phyloP scores from a whole-genome alignment of 2,888 invertebrate species.

The Pollenia amentaria region DNA sequence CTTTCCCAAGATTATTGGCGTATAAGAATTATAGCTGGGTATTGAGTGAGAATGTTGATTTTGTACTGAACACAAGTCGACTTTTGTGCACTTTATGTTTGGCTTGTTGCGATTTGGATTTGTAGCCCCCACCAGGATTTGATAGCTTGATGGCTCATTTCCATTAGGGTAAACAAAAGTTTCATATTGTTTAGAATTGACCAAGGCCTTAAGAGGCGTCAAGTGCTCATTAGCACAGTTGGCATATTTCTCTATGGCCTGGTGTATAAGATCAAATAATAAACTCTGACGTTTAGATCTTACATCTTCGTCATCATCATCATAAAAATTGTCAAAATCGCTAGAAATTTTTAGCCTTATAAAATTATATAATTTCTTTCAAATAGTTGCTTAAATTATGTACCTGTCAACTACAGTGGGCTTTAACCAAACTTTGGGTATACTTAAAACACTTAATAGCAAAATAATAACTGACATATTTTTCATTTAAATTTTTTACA shows the following conservation, averaged over 20 bases:
- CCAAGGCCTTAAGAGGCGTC: not conserved
- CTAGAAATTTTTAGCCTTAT: constrained; percentile 8
- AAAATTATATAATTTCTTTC: not conserved
- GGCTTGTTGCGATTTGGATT: not conserved
- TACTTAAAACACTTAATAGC: constrained; percentile 46
- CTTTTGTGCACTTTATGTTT: constrained; percentile 2
- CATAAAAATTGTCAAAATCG: not conserved
- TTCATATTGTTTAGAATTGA: constrained; percentile 34
- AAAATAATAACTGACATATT: constrained; percentile 54
- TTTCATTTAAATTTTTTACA: not conserved
- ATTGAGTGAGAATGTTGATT: not conserved
- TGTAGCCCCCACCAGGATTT: not conserved
- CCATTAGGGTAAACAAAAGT: constrained; percentile 24
- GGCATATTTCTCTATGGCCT: constrained; percentile 59
- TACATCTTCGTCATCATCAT: not conserved
- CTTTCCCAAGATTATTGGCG: not conserved
- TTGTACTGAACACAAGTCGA: constrained; percentile 15
- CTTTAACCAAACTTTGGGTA: constrained; percentile 22
- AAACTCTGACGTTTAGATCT: constrained; percentile 48
- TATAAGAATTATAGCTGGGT: not conserved
- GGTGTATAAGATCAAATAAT: constrained; percentile 44
- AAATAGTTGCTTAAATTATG: constrained; percentile 2
- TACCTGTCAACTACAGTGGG: constrained; percentile 30
- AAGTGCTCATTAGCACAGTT: constrained; percentile 52
- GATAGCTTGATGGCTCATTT: not conserved